Base-by-base conservation (phyloP, 2,888 invertebrate genomes). In the Tillus elongatus region DNA sequence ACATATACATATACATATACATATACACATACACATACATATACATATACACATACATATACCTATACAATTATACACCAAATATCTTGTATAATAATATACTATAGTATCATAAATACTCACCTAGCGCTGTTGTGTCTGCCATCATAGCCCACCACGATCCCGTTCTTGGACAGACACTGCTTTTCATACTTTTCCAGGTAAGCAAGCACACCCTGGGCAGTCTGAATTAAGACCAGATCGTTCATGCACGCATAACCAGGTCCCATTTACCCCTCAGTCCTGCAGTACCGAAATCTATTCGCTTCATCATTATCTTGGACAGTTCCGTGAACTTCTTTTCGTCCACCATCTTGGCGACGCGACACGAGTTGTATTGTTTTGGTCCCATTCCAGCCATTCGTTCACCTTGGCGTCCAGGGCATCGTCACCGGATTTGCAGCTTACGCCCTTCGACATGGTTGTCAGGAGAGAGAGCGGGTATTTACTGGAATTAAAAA, bases 241-340 rank as follows among this genome's bases (percentile, higher is more conserved):
- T 98, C 97, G 64, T 99, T 99, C 87, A 98, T 90, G 44, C 83
- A 80, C 46, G 77, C 77, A 64, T 85, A 95, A 0, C 98, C 98
- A 10, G 92, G 84, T 11, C 81, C 86, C 97, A 98, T 97, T 73
- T 73, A 0, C 86, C 91, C 44, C 98, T 75, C 16, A 98, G 69
- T 0, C 97, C 95, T 1, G 95, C 95, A 1, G 95, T 96, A 11
- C 95, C 95, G 64, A 95, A 95, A 52, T 77, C 70, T 51, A 92
- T 72, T 4, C 95, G 74, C 3, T 70, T 65, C 15, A 81, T 61
- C 56, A 95, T 75, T 9, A 81, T 68, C 43, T 74, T 70, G 4
- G 67, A 64, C 9, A 93, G 61, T 39, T 73, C 71, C 28, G 71
- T 69, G 59, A 73, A 72, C 56, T 79, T 67, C 28, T 71, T 62